A percentile compares a stretch with the other conserved stretches of the same genome.
phyloP scores from a whole-genome alignment of 1,140 invertebrate species.

The Ceratosolen fusciceps region DNA sequence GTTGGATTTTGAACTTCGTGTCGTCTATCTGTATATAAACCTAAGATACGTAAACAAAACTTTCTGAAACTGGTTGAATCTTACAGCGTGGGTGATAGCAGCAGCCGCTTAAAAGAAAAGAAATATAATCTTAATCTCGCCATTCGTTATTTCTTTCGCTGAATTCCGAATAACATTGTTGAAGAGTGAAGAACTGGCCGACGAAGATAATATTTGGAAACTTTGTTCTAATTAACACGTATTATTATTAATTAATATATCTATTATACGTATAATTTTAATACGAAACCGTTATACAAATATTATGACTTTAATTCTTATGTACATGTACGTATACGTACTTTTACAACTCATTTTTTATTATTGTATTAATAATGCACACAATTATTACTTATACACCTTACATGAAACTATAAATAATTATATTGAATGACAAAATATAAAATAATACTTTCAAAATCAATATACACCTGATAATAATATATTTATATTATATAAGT shows the following conservation, averaged over 20 bases:
- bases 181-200: slow-evolving; percentile 31
- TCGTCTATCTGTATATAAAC: background rate
- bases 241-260: background rate
- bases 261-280: background rate
- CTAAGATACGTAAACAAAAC: background rate
- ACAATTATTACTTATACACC: background rate
- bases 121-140: background rate
- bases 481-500: slow-evolving; percentile 1
- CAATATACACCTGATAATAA: background rate
- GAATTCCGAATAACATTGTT: slow-evolving; percentile 41
- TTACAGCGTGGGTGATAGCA: slow-evolving; percentile 56
- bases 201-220: slow-evolving; percentile 9
- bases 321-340: background rate
- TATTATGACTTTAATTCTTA: background rate
- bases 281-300: background rate
- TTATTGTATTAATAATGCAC: background rate
- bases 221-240: background rate
- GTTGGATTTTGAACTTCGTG: background rate
- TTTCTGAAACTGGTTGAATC: slow-evolving; percentile 51
- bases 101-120: slow-evolving; percentile 50
- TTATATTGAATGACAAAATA: background rate
- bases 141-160: background rate
- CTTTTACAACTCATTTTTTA: background rate
- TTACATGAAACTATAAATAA: background rate
- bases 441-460: background rate